Conservation (phyloP, 1,140 invertebrate genomes). For the Drosophila nasuta region DNA sequence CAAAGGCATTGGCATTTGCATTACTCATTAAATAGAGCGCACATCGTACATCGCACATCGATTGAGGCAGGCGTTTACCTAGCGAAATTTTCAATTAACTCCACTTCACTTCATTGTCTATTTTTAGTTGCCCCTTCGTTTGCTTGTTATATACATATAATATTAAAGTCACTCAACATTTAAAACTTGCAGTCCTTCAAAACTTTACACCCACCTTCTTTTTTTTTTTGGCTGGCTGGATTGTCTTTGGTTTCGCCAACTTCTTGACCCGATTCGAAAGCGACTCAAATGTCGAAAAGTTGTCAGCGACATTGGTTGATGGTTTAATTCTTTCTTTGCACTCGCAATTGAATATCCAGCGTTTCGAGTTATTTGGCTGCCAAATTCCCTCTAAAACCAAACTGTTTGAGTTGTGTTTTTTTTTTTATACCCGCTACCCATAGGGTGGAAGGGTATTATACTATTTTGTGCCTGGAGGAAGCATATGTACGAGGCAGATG, state of each 20-base stretch:
- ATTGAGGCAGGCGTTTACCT: not conserved
- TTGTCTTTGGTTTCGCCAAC: not conserved
- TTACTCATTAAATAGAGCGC: slow-evolving; percentile 27
- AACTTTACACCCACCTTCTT: slow-evolving; percentile 18
- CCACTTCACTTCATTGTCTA: not conserved
- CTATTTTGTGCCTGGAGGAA: no score
- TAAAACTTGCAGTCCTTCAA: slow-evolving; percentile 30
- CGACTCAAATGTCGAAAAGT: not conserved
- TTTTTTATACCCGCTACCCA: no score
- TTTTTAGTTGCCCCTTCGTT: slow-evolving; percentile 24
- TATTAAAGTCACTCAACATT: not conserved
- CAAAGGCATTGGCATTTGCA: slow-evolving; percentile 28
- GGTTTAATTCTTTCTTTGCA: not conserved
- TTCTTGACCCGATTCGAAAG: not conserved
- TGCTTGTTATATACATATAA: no score
- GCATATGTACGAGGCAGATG: no score
- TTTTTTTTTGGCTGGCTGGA: no score
- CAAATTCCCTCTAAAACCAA: no score
- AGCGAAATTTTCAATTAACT: slow-evolving; percentile 6
- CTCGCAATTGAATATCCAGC: no score
- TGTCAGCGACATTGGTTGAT: not conserved
- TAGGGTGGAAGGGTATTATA: no score
- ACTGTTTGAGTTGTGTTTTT: not conserved
- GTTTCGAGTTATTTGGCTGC: no score
- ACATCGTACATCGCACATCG: slow-evolving; percentile 5